Evolutionary conservation across 2,888 invertebrate genomes (phyloP), one percentile per base, ranked within the genome.

Genomic region (Nemoura dubitans): DNA sequence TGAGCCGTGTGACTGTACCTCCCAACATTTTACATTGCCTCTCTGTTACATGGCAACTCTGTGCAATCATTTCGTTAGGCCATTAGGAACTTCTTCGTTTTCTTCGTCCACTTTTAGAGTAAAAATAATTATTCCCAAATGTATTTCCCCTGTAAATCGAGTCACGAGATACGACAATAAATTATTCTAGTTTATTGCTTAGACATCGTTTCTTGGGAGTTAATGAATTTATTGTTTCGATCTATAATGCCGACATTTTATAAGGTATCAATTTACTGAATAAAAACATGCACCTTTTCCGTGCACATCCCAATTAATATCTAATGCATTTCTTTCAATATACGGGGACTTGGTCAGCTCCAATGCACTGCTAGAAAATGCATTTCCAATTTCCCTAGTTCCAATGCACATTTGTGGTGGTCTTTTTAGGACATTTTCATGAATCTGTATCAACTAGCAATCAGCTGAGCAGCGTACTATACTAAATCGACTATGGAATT

Each of bases 81-180:
- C 14, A 21, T 7, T 21, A 59, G 36, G 36, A 2, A 16, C 21
- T 21, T 16, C 16, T 59, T 59, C 59, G 59, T 59, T 59, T 59
- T 59, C 59, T 59, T 59, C 59, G 36, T 6, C 36, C 36, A 36
- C 36, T 59, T 59, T 59, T 10, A 59, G 59, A 59, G 10, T 59
- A 59, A 59, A 59, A 59, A 59, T 59, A 59, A 59, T 59, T 59
- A 59, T 59, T 59, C 59, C 59, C 59, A 59, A 59, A 59, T 21
- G 59, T 59, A 59, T 59, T 59, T 59, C 59, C 59, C 21, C 59
- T 59, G 59, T 14, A 59, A 59, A 59, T 1, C 59, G 59, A 59
- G 59, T 59, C 59, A 59, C 59, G 59, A 59, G 59, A 59, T 59
- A 7, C 59, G 59, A 59, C 59, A 59, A 59, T 59, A 59, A 59